Base-by-base conservation (phyloP, 2,888 invertebrate species). In the Cephus pygmeus region DNA sequence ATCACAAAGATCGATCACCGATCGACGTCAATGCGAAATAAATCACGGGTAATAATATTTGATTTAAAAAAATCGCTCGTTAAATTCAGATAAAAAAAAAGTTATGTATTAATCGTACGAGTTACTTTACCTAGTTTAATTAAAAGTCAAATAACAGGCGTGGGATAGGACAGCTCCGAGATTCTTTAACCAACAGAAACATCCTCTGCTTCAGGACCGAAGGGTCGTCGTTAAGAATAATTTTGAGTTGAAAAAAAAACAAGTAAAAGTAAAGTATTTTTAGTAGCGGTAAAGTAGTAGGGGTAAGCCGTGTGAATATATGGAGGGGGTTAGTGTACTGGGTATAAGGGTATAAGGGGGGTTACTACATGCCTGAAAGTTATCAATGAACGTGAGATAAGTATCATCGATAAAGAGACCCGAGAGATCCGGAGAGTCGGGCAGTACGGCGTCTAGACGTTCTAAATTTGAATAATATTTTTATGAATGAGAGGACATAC, bases 381-480 rank as follows among this genome's bases (percentile, higher is more conserved):
- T 84, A 86, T 86, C 86, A 84, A 83, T 86, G 83, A 82, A 84
- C 80, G 56, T 56, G 81, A 84, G 85, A 85, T 84, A 86, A 87
- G 83, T 76, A 85, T 83, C 83, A 79, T 75, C 82, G 83, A 83
- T 83, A 80, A 82, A 71, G 33, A 23, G 31, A 34, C 23, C 71
- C 74, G n/a, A 34, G 34, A 75, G 75, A 31, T 34, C 71, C 77
- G 77, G 34, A 9, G 34, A 68, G 34, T 73, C 79, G 75, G 75
- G 77, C 73, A 69, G 75, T 75, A 23, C 69, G 77, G 77, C 85
- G 90, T 90, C 89, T 90, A 90, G 90, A 90, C 89, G 86, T 88
- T 90, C 88, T 88, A 90, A 91, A 91, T 91, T 90, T 90, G 90
- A 91, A 91, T 90, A 90, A 90, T 91, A 91, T 90, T 91, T 90